Evolutionary conservation across 2,113 vertebrate species (phyloP).

Genomic region (Gulo gulo): DNA sequence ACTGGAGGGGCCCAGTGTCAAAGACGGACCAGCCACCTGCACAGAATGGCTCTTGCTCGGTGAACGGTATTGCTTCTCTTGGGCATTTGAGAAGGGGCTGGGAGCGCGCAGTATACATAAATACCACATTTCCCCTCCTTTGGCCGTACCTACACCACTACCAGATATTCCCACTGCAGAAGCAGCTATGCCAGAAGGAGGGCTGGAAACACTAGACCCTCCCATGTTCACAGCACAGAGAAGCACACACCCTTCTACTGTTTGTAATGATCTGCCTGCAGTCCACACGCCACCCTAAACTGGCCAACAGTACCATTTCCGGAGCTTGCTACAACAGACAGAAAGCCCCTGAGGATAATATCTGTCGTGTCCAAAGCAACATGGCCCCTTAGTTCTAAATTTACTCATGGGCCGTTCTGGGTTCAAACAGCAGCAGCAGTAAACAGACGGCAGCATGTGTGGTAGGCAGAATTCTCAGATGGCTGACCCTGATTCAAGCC

Average conservation of each 20-base stretch:
- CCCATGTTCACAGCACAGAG: background rate
- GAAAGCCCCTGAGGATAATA: background rate
- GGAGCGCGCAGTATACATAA: background rate
- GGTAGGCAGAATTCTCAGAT: background rate
- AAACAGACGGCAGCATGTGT: background rate
- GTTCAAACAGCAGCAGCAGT: background rate
- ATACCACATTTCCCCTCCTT: background rate
- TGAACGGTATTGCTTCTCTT: background rate
- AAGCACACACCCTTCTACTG: background rate
- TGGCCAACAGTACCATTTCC: background rate
- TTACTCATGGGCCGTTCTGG: background rate
- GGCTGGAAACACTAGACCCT: background rate
- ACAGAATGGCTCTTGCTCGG: background rate
- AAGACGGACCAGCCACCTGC: background rate
- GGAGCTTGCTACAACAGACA: background rate
- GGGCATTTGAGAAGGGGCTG: background rate
- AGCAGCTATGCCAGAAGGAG: background rate
- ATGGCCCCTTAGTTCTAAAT: background rate
- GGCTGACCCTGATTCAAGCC: background rate
- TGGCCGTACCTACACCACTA: background rate
- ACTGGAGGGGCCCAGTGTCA: background rate
- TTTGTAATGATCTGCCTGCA: background rate
- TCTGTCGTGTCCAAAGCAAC: background rate
- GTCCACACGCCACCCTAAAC: background rate
- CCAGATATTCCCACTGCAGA: background rate